phyloP scores from a whole-genome alignment of 2,888 invertebrate genomes.

The Cactoblastis cactorum region DNA sequence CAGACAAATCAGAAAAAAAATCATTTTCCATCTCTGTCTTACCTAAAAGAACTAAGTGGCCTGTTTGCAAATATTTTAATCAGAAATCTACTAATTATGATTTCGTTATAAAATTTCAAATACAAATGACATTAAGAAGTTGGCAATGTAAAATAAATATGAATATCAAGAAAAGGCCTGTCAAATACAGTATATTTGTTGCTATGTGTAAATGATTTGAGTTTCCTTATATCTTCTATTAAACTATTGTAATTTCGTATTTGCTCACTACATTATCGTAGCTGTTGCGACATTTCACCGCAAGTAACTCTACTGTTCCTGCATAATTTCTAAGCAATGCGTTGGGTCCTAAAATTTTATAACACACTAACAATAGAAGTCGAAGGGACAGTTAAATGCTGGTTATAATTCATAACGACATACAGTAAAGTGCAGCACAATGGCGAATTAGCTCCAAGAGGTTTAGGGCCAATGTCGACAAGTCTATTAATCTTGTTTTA shows the following conservation, averaged over 20 bases:
- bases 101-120: no score
- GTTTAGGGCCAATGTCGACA: constrained; percentile 40
- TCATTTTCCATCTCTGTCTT: no score
- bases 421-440: constrained; percentile 45
- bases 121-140: no score
- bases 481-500: constrained; percentile 18
- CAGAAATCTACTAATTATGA: no score
- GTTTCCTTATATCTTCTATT: not conserved
- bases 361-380: constrained; percentile 24
- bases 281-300: constrained; percentile 1
- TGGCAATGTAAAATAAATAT: no score
- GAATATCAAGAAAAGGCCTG: not conserved
- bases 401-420: constrained; percentile 51
- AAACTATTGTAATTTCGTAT: not conserved
- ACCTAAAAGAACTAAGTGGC: no score
- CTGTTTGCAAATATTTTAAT: no score
- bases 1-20: no score
- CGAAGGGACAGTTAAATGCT: constrained; percentile 37
- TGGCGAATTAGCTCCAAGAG: constrained; percentile 42
- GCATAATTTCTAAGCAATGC: constrained; percentile 1
- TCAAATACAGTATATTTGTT: not conserved
- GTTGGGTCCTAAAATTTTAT: constrained; percentile 26
- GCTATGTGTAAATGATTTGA: not conserved
- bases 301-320: not conserved
- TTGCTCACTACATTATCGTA: constrained; percentile 1